These are phyloP conservation scores for Cheilinus undulatus DNA, from an alignment of 2,113 vertebrate species.

Conservation along the genomic window DNA sequence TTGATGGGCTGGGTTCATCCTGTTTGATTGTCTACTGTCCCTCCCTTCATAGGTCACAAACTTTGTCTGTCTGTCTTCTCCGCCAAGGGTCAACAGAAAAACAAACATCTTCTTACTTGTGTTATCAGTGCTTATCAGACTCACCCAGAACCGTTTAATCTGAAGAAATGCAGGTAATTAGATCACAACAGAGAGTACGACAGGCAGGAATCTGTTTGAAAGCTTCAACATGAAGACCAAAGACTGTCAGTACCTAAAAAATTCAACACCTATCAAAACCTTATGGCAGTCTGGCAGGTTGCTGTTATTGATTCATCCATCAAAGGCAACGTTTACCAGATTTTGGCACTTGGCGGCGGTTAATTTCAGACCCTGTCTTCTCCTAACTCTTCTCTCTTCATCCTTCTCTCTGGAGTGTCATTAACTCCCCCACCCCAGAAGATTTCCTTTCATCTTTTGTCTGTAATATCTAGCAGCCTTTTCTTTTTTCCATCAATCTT, in stretches of 20 bases:
- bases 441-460: slow-evolving; percentile 55
- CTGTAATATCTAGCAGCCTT: slow-evolving; percentile 26
- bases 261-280: slow-evolving; percentile 10
- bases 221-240: slow-evolving; percentile 18
- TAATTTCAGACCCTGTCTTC: slow-evolving; percentile 46
- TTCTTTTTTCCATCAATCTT: slow-evolving; percentile 60
- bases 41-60: background rate
- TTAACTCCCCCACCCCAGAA: slow-evolving; percentile 35
- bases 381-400: background rate
- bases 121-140: too few species aligned
- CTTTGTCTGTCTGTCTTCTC: background rate
- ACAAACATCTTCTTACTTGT: too few species aligned
- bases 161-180: background rate
- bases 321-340: slow-evolving; percentile 46
- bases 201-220: slow-evolving; percentile 18
- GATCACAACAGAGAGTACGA: background rate
- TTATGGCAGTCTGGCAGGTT: slow-evolving; percentile 27
- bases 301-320: slow-evolving; percentile 44
- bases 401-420: slow-evolving; percentile 33
- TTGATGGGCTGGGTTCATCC: background rate
- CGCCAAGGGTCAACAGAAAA: background rate
- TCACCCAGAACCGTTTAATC: too few species aligned
- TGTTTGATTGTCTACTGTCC: background rate
- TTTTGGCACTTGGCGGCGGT: slow-evolving; percentile 26
- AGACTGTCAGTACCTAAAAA: slow-evolving; percentile 1